These are phyloP conservation scores for Sitta carolinensis DNA, from an alignment of 2,797 vertebrate genomes.

Conservation along the genomic window DNA sequence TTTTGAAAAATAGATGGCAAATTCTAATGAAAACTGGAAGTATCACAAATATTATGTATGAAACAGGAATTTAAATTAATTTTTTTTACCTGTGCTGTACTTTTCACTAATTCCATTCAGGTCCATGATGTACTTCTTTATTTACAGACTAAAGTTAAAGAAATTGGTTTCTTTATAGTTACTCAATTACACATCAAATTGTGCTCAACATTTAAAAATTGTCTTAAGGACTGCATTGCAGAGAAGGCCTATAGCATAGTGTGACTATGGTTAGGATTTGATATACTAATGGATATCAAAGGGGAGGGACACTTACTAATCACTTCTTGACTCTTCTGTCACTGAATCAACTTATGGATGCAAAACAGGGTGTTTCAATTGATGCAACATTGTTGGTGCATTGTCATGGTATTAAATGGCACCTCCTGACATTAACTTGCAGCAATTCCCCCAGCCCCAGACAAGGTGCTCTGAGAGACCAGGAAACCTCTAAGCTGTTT, in stretches of 20 bases:
- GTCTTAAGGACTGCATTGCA: neutral
- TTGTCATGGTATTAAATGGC: neutral
- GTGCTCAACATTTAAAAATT: neutral
- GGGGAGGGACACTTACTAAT: neutral
- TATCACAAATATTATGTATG: neutral
- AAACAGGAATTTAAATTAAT: neutral
- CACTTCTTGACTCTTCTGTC: neutral
- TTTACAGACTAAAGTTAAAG: neutral
- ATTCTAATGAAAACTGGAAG: neutral
- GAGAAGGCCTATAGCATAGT: too few relatives aligned
- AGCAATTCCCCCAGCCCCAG: neutral
- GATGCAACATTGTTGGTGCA: too few relatives aligned
- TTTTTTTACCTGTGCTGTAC: neutral
- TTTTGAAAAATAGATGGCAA: neutral
- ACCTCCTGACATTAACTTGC: neutral
- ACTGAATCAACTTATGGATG: neutral
- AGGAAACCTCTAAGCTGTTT: neutral
- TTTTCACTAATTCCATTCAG: neutral
- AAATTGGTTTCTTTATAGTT: neutral
- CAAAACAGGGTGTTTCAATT: accelerated
- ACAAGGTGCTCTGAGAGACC: neutral
- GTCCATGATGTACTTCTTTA: neutral
- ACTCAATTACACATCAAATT: neutral
- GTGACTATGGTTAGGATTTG: neutral
- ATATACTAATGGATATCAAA: too few relatives aligned